Evolutionary conservation across 2,888 invertebrate genomes (phyloP).

Genomic region (Gnatocerus cornutus): DNA sequence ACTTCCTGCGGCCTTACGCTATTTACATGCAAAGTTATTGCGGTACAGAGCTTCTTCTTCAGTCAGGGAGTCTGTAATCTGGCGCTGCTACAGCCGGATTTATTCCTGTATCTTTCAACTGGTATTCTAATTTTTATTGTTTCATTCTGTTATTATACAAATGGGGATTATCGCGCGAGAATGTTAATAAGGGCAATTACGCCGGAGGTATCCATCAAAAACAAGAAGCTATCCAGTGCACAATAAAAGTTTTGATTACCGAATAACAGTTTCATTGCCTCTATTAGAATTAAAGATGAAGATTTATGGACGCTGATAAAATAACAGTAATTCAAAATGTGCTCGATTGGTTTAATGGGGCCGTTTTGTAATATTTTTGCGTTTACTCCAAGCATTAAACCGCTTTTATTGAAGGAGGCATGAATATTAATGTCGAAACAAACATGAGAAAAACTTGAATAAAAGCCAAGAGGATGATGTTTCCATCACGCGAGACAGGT

Average conservation of each 20-base stretch:
- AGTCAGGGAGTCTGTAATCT: slow-evolving; percentile 44
- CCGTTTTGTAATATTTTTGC: slow-evolving; percentile 33
- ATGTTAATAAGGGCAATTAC: slow-evolving; percentile 43
- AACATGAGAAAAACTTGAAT: neutral
- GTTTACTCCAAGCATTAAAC: slow-evolving; percentile 12
- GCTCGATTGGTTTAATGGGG: slow-evolving; percentile 33
- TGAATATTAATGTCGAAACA: slow-evolving; percentile 34
- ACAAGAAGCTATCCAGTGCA: neutral
- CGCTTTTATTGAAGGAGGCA: slow-evolving; percentile 26
- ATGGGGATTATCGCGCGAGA: slow-evolving; percentile 41
- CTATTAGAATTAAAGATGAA: slow-evolving; percentile 35
- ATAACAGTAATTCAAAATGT: slow-evolving; percentile 25
- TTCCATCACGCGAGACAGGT: neutral
- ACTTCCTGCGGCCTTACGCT: slow-evolving; percentile 56
- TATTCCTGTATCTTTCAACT: slow-evolving; percentile 44
- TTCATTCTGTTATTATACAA: slow-evolving; percentile 26
- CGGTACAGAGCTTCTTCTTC: slow-evolving; percentile 57
- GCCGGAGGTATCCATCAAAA: slow-evolving; percentile 9
- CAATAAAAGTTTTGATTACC: slow-evolving; percentile 29
- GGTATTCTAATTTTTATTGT: slow-evolving; percentile 54
- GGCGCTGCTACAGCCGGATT: slow-evolving; percentile 49
- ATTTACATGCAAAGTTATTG: slow-evolving; percentile 61
- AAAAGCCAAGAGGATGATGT: slow-evolving; percentile 8
- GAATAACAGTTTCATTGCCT: slow-evolving; percentile 34
- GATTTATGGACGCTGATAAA: slow-evolving; percentile 24